Evolutionary conservation across 2,888 invertebrate species (phyloP).

Genomic region (Eristalis intricaria): DNA sequence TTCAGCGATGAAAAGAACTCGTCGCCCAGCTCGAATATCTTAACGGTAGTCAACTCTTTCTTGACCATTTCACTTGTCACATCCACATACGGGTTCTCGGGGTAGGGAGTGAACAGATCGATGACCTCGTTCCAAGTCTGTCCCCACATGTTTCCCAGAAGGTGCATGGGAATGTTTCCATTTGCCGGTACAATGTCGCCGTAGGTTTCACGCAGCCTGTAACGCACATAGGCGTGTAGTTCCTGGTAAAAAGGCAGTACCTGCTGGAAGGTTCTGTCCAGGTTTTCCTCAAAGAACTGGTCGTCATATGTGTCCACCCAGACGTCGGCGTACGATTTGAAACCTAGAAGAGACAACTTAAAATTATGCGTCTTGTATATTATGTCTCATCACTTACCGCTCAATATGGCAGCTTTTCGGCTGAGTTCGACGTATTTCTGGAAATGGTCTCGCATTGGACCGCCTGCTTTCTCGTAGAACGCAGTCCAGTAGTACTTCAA

Average conservation of each 20-base stretch:
- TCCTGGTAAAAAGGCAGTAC: slow-evolving; percentile 91
- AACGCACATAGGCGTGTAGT: slow-evolving; percentile 91
- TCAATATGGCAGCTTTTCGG: slow-evolving; percentile 87
- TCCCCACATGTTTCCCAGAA: slow-evolving; percentile 92
- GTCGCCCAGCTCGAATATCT: slow-evolving; percentile 92
- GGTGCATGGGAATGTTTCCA: slow-evolving; percentile 90
- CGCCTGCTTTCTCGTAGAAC: slow-evolving; percentile 90
- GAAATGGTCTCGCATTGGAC: slow-evolving; percentile 84
- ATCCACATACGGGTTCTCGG: slow-evolving; percentile 86
- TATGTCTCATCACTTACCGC: slow-evolving; percentile 82
- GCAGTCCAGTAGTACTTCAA: slow-evolving; percentile 89
- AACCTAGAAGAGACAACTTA: slow-evolving; percentile 82
- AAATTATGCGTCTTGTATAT: neutral
- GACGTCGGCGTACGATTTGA: slow-evolving; percentile 85
- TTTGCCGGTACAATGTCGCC: slow-evolving; percentile 85
- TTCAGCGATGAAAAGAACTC: slow-evolving; percentile 92
- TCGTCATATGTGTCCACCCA: slow-evolving; percentile 89
- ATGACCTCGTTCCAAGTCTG: slow-evolving; percentile 86
- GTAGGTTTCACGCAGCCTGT: slow-evolving; percentile 86
- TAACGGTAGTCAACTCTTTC: slow-evolving; percentile 87
- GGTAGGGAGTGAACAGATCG: slow-evolving; percentile 86
- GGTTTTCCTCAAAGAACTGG: slow-evolving; percentile 85
- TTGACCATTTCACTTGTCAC: slow-evolving; percentile 87
- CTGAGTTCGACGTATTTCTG: slow-evolving; percentile 85
- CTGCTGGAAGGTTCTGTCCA: slow-evolving; percentile 87